These are phyloP conservation scores for Enteromius thamalakanensis DNA, from an alignment of 2,797 vertebrate species.

Conservation along the genomic window DNA sequence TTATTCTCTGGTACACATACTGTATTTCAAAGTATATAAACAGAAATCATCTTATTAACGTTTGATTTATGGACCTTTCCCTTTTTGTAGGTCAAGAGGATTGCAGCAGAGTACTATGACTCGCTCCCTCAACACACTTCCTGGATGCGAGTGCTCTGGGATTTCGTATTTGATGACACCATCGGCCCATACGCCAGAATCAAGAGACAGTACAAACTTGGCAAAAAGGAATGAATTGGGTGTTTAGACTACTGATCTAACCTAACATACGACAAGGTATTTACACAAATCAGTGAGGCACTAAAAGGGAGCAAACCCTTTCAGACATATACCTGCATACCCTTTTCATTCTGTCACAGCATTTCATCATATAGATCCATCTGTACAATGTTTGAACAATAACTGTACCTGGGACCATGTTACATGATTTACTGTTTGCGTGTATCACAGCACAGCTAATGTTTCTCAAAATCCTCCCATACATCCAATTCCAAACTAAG, in stretches of 20 bases:
- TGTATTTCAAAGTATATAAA: neutral
- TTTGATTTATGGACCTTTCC: constrained; percentile 22
- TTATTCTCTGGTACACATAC: neutral
- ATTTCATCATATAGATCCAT: constrained; percentile 1
- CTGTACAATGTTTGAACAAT: neutral
- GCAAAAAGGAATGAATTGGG: constrained; percentile 69
- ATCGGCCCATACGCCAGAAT: constrained; percentile 91
- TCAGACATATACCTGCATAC: neutral
- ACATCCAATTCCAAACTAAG: neutral
- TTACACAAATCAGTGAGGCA: constrained; percentile 16
- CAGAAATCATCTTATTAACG: neutral
- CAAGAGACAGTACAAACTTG: constrained; percentile 87
- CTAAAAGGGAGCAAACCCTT: neutral
- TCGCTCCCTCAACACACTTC: constrained; percentile 91
- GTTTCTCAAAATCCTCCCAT: neutral
- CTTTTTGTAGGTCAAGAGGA: constrained; percentile 88
- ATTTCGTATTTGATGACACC: constrained; percentile 92
- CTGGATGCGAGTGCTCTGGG: constrained; percentile 93
- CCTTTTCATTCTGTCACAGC: neutral
- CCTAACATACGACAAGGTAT: neutral
- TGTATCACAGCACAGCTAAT: neutral
- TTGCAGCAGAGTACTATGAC: constrained; percentile 95
- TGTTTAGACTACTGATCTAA: neutral
- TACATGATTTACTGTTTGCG: neutral
- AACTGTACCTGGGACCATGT: neutral